Evolutionary conservation across 2,888 invertebrate species (phyloP).

Genomic region (Aleiodes leptofemur): DNA sequence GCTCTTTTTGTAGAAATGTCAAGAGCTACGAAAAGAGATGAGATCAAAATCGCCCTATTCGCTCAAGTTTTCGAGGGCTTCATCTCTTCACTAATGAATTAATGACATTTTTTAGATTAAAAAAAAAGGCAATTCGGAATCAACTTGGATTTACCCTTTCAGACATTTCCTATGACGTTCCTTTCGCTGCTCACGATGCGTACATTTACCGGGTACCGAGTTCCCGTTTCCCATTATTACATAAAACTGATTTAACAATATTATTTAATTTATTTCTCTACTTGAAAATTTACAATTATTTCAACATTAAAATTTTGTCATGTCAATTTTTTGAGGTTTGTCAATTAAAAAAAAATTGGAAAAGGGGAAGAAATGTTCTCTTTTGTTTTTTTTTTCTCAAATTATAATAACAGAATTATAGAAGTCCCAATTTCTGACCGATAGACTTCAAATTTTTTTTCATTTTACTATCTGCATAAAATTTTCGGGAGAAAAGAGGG

Average conservation of each 20-base stretch:
- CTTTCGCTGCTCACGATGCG: slow-evolving; percentile 12
- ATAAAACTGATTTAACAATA: background rate
- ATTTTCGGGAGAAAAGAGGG: background rate
- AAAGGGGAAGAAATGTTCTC: too few species aligned
- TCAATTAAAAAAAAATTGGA: slow-evolving; percentile 15
- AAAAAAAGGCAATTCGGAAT: background rate
- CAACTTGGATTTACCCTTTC: slow-evolving; percentile 25
- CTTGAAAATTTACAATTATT: slow-evolving; percentile 14
- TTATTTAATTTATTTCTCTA: background rate
- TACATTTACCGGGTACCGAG: slow-evolving; percentile 33
- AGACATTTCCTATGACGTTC: slow-evolving; percentile 9
- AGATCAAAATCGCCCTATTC: too few species aligned
- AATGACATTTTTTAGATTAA: too few species aligned
- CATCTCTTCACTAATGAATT: too few species aligned
- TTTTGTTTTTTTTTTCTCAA: too few species aligned
- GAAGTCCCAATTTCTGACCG: background rate
- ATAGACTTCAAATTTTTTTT: background rate
- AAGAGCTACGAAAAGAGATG: too few species aligned
- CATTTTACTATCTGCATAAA: too few species aligned
- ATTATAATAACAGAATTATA: too few species aligned
- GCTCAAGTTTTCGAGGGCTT: too few species aligned
- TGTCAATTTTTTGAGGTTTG: background rate
- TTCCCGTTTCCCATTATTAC: slow-evolving; percentile 42
- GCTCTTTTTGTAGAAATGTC: too few species aligned
- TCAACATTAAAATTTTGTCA: background rate